Conservation (phyloP, 2,113 vertebrate genomes). For the Entomyzon cyanotis region DNA sequence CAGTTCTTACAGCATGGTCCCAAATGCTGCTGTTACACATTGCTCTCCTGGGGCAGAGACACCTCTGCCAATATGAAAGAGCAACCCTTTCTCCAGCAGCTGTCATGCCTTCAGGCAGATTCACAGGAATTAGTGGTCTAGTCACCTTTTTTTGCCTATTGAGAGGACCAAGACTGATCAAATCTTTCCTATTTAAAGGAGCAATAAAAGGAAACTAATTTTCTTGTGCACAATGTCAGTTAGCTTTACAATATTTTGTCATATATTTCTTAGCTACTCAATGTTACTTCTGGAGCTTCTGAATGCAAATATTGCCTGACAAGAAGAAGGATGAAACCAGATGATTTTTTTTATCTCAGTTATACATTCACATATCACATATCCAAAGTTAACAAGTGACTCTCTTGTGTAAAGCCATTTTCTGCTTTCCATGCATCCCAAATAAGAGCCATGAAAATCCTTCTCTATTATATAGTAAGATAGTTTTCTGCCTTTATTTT, state of each 20-base stretch:
- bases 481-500: conserved; percentile 31
- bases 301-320: conserved; percentile 25
- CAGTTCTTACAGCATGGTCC: not conserved
- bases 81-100: not conserved
- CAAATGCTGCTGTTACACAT: not conserved
- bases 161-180: not conserved
- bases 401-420: conserved; percentile 26
- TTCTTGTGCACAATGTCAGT: not conserved
- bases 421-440: not conserved
- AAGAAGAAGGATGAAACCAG: conserved; percentile 22
- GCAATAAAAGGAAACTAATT: conserved; percentile 7
- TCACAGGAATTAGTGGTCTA: not conserved
- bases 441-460: conserved; percentile 18
- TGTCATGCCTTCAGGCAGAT: not conserved
- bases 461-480: not conserved
- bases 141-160: not conserved
- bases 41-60: not conserved
- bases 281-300: not conserved
- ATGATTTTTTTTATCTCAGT: conserved; percentile 28
- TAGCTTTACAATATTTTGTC: conserved; percentile 16
- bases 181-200: not conserved
- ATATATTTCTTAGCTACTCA: not conserved
- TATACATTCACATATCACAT: conserved; percentile 18
- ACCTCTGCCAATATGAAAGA: not conserved
- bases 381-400: conserved; percentile 17